These are phyloP conservation scores for Periplaneta americana DNA, from an alignment of 1,140 invertebrate species.

Conservation along the genomic window DNA sequence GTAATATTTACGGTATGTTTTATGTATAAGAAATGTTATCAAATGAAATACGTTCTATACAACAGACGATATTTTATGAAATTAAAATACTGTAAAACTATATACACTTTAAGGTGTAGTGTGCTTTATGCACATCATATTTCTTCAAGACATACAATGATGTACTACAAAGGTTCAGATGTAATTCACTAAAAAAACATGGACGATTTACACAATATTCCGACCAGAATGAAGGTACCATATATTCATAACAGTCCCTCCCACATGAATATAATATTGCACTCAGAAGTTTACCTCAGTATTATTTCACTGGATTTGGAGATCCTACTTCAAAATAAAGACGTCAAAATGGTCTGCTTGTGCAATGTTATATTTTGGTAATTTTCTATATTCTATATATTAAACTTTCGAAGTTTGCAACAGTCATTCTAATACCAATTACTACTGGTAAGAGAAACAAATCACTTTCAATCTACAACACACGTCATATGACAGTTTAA, in stretches of 20 bases:
- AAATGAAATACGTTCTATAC: background rate
- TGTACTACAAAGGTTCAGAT: background rate
- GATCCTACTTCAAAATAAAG: too few relatives aligned
- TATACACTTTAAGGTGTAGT: background rate
- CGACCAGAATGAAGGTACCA: background rate
- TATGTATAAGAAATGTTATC: background rate
- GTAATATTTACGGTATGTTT: background rate
- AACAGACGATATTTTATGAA: background rate
- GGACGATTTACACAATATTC: background rate
- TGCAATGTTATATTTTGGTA: too few relatives aligned
- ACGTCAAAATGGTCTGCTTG: too few relatives aligned
- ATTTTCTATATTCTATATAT: too few relatives aligned
- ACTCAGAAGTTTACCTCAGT: too few relatives aligned
- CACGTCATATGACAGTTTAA: too few relatives aligned
- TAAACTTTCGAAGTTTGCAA: too few relatives aligned
- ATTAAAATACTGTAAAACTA: background rate
- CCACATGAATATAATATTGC: background rate
- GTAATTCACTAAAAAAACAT: background rate
- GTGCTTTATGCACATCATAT: background rate
- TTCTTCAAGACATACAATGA: background rate
- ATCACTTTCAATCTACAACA: too few relatives aligned
- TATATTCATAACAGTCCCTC: background rate
- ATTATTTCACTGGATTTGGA: too few relatives aligned
- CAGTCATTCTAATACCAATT: too few relatives aligned
- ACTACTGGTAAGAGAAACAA: too few relatives aligned